Evolutionary conservation across 2,113 vertebrate genomes (phyloP), one percentile per base, ranked within the genome.

Genomic region (Platysteira castanea): DNA sequence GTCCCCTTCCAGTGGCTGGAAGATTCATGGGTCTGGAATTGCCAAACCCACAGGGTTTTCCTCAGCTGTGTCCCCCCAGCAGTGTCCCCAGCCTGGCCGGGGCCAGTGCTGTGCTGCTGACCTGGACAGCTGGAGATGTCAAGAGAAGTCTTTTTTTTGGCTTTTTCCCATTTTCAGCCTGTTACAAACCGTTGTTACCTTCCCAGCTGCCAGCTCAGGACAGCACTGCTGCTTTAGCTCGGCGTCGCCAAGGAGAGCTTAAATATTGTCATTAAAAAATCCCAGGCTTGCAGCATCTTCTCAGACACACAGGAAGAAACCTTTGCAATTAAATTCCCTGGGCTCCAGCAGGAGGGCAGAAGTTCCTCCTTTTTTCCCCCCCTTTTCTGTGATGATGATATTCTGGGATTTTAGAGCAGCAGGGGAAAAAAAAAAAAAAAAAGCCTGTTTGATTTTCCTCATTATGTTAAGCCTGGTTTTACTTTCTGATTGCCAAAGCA

Each of bases 1-100:
- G 49, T 96, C 96, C 24, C 9, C 85, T 87, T 49, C 95, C 97
- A 2, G 97, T 93, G 26, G 95, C 90, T 39, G 97, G 77, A 93
- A 97, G 14, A 44, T 90, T 92, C 82, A 96, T 92, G 70, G 91
- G n/a, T 21, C 84, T 93, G 39, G 67, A 95, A 46, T 87, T 97
- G 77, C 94, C 44, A 42, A 89, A 33, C 69, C 10, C 33, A 18
- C 6, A 22, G 21, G 10, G 9, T 7, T 20, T 33, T 6, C 50
- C 56, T 53, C 50, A 21, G 31, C 31, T 1, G 0, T 22, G 18
- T 10, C 39, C 10, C 42, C 41, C 1, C 47, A 30, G 4, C 30
- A 1, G 19, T 4, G 41, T 20, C 42, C 52, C 22, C 47, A 44
- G 33, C 30, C 28, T 19, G 59, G 13, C 30, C 0, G 1, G 53